Evolutionary conservation across 2,797 vertebrate species (phyloP).

Genomic region (Squalus acanthias): DNA sequence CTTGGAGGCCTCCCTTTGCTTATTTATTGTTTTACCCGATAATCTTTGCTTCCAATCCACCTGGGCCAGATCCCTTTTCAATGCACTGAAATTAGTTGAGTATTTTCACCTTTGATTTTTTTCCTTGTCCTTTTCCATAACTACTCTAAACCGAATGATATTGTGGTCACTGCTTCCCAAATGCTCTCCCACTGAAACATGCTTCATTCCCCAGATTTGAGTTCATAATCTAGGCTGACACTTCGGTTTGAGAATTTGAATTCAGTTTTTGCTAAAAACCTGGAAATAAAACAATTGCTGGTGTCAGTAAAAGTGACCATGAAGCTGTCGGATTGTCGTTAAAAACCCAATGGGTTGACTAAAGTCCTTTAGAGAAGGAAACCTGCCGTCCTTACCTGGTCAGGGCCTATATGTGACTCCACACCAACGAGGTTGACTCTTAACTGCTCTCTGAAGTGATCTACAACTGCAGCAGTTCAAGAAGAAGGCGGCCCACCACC

Average conservation of each 20-base stretch:
- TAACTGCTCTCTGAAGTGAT: background rate
- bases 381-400: background rate
- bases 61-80: background rate
- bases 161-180: background rate
- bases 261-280: background rate
- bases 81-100: background rate
- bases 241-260: background rate
- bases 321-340: background rate
- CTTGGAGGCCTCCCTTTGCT: too few relatives aligned
- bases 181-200: background rate
- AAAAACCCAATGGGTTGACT: background rate
- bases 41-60: background rate
- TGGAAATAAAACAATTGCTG: background rate
- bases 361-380: background rate
- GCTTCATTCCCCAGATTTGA: background rate
- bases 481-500: background rate
- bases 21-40: background rate
- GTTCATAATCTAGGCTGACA: background rate
- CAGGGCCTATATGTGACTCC: background rate
- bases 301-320: background rate
- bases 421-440: background rate
- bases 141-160: background rate
- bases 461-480: background rate
- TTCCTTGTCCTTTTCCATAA: background rate
- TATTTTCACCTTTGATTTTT: background rate